Base-by-base conservation (phyloP, 2,113 vertebrate species). In the Phaetusa simplex region DNA sequence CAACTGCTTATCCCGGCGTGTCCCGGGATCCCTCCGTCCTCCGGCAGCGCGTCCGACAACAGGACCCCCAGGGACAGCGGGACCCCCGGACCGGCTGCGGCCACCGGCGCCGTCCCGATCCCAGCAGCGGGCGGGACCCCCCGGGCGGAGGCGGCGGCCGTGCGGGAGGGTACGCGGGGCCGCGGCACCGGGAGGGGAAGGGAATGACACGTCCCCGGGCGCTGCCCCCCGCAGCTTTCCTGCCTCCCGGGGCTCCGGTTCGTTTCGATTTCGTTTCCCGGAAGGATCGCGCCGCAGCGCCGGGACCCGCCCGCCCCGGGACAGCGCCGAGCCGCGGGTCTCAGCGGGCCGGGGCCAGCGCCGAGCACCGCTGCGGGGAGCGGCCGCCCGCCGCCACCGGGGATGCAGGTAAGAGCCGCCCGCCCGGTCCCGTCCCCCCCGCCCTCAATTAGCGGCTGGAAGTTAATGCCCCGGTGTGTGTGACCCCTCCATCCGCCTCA, bases 231-330 rank as follows among this genome's bases (percentile, higher is more conserved):
- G 38, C 11, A 0, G 15, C 70, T 78, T 55, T 62, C 27, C 55
- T 7, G 61, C 76, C 61, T 42, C 50, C 56, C 79, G 94, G 72
- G 26, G 71, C 84, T 97, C 92, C 86, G 76, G 83, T 96, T 98
- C 84, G 83, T 99, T 99, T 99, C 99, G 97, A 97, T 99, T 99
- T 99, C 98, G 97, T 93, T 99, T 99, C 98, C 98, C 86, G 98
- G 98, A 98, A 98, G 97, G 96, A 95, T 97, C 92, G 79, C 49
- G 38, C 76, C 50, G 47, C 82, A 9, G 58, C 56, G 66, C 24
- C 66, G 12, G 55, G 14, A 56, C 8, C 26, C 3, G 10, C 6
- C 42, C 50, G 84, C 12, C 26, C 4, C 72, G 59, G 55, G 47
- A 27, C 58, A 3, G 45, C 67, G 8, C 40, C 62, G 71, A 49